These are phyloP conservation scores for Phenacoccus solenopsis DNA, from an alignment of 1,140 invertebrate genomes.

Conservation along the genomic window DNA sequence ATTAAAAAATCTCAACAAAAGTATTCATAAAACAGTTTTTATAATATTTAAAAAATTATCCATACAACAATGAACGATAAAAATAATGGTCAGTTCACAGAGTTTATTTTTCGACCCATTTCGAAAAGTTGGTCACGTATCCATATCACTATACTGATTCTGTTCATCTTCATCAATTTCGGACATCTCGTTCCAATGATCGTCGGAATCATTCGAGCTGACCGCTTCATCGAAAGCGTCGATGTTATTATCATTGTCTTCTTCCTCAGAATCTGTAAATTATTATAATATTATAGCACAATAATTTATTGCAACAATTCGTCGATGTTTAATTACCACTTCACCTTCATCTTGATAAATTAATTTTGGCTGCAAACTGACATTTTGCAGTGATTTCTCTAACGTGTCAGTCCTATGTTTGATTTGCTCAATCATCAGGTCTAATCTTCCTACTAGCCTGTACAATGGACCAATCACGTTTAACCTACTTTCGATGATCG, in stretches of 20 bases:
- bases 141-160: background rate
- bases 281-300: too few species aligned
- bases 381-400: slow-evolving; percentile 30
- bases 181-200: slow-evolving; percentile 5
- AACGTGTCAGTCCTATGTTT: slow-evolving; percentile 28
- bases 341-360: slow-evolving; percentile 45
- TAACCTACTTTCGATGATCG: slow-evolving; percentile 44
- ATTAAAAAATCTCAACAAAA: background rate
- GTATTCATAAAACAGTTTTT: background rate
- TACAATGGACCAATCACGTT: slow-evolving; percentile 39
- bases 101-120: too few species aligned
- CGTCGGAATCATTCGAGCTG: background rate
- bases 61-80: background rate
- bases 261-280: slow-evolving; percentile 9
- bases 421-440: slow-evolving; percentile 43
- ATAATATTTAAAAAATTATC: slow-evolving; percentile 1
- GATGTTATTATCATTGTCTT: background rate
- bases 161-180: background rate
- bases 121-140: background rate
- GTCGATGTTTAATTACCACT: too few species aligned
- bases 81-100: too few species aligned
- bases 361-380: slow-evolving; percentile 36
- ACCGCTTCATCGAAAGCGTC: background rate
- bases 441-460: slow-evolving; percentile 42
- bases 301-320: too few species aligned